A percentile compares a stretch with the other conserved stretches of the same genome.
These are phyloP conservation scores for Sebastes oblongus DNA, from an alignment of 2,797 vertebrate genomes.

Conservation along the genomic window DNA sequence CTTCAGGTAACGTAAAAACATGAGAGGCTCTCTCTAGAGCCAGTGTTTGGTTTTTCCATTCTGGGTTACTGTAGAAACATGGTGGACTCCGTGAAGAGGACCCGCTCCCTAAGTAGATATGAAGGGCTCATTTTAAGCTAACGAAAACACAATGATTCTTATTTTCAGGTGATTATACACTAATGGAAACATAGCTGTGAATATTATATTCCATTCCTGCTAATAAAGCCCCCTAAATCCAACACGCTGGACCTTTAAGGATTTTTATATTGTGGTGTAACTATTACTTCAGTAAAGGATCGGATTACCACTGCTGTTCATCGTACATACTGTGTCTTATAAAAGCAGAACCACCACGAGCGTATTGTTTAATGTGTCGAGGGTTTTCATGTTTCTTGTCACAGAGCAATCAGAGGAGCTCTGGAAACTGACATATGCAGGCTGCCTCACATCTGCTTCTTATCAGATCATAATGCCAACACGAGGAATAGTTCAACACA, in stretches of 20 bases:
- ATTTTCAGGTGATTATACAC: background rate
- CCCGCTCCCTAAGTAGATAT: too few relatives aligned
- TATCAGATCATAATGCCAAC: constrained; percentile 33
- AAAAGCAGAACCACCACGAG: background rate
- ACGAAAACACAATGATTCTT: too few relatives aligned
- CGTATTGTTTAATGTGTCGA: fast-evolving
- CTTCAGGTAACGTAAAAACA: too few relatives aligned
- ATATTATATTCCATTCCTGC: background rate
- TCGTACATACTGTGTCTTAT: background rate
- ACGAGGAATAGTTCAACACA: background rate
- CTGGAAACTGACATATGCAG: constrained; percentile 20
- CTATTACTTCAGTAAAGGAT: background rate
- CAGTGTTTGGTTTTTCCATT: fast-evolving
- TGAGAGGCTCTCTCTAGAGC: too few relatives aligned
- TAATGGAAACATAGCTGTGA: background rate
- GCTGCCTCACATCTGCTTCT: constrained; percentile 37
- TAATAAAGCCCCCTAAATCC: background rate
- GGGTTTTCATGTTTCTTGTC: background rate
- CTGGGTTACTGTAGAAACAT: too few relatives aligned
- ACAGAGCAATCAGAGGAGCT: background rate
- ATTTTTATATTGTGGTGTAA: background rate
- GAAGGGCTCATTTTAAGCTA: too few relatives aligned
- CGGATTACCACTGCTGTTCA: background rate
- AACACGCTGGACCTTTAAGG: background rate
- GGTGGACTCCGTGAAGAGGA: too few relatives aligned